Evolutionary conservation across 2,113 vertebrate genomes (phyloP), one percentile per base, ranked within the genome.

Genomic region (Melanostigma gelatinosum): DNA sequence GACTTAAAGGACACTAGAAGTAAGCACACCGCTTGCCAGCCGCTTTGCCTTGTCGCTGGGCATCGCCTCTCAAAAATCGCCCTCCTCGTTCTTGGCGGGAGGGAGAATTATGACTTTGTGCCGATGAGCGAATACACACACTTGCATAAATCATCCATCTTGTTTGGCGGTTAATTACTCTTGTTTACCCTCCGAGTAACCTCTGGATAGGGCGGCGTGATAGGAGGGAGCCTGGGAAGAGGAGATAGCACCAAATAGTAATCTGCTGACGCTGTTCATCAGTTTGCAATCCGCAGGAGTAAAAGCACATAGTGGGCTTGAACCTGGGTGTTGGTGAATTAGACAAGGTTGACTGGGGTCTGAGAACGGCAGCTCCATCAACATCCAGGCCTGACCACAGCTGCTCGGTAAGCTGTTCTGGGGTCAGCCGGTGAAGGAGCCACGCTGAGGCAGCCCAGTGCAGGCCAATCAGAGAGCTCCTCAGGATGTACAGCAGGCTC

Each of bases 141-240:
- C 92, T 92, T 91, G 89, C 93, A 92, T 93, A 93, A 92, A 93
- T 94, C 92, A 92, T 94, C 88, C 79, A 90, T 94, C 93, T 90
- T 91, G 89, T 91, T 94, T 90, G 91, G 86, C 93, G 92, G 89
- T 92, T 94, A 94, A 94, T 95, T 94, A 94, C 92, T 93, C 82
- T 89, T 91, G 91, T 93, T 92, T 93, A 92, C 91, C 91, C 90
- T 93, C 92, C 29, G 91, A 88, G 90, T 93, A 92, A 93, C 92
- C 93, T 93, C 91, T 42, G 92, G 92, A 93, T 93, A 87, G 88
- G 92, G 87, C 76, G 88, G 83, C 70, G 63, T 52, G 91, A 93
- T 92, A 92, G 84, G 86, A 86, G 87, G 65, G 68, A 63, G 88
- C 79, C 92, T 94, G 92, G 77, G 68, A 91, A 86, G 80, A 67